A percentile compares a stretch with the other conserved stretches of the same genome.
Evolutionary conservation across 2,888 invertebrate species (phyloP).

Genomic region (Neoitamus cyanurus): DNA sequence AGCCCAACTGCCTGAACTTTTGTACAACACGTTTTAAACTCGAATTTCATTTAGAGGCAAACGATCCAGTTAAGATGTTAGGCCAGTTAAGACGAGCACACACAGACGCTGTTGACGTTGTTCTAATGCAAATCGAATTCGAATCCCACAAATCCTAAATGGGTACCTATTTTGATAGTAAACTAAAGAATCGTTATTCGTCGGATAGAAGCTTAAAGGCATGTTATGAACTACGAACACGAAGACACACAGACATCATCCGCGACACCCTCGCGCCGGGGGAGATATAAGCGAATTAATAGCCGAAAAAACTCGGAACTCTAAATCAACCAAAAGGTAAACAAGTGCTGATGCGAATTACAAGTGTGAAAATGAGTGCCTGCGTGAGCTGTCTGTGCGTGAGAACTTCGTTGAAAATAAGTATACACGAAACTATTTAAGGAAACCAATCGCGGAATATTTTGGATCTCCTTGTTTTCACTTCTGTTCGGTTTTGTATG

Average conservation of each 20-base stretch:
- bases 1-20: neutral
- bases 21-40: neutral
- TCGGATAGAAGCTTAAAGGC: constrained; percentile 1
- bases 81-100: neutral
- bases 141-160: neutral
- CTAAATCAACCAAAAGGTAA: constrained; percentile 32
- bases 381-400: constrained; percentile 53
- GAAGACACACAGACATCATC: neutral
- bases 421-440: constrained; percentile 39
- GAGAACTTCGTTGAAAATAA: constrained; percentile 40
- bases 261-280: neutral
- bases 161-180: constrained; percentile 20
- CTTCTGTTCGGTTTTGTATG: constrained; percentile 17
- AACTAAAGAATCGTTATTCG: constrained; percentile 6
- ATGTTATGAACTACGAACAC: constrained; percentile 4
- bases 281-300: constrained; percentile 22
- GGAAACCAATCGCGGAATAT: constrained; percentile 49
- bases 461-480: constrained; percentile 34
- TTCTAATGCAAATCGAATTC: neutral
- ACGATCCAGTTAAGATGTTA: neutral
- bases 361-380: constrained; percentile 40
- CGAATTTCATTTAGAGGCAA: neutral
- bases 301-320: constrained; percentile 35
- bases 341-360: constrained; percentile 38
- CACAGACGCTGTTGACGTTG: constrained; percentile 36